A percentile compares a stretch with the other conserved stretches of the same genome.
phyloP scores from a whole-genome alignment of 2,113 vertebrate genomes.

The Ovibos moschatus region DNA sequence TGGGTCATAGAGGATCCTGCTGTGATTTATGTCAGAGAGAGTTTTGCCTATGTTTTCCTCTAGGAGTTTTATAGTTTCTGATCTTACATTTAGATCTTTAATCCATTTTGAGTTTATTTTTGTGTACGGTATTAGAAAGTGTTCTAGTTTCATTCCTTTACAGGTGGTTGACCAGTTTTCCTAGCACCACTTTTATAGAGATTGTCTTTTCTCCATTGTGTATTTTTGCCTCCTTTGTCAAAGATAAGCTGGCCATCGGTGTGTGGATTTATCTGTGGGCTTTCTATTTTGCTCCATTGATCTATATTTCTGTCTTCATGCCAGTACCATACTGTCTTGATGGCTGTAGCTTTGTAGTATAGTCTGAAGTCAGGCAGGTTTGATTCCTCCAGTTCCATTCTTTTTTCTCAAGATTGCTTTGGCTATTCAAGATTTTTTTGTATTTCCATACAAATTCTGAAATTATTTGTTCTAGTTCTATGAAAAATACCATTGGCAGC shows the following conservation, averaged over 20 bases:
- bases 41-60: neutral
- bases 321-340: neutral
- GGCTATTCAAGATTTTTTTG: neutral
- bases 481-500: fast-evolving
- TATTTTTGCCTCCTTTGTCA: neutral
- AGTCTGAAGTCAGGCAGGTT: neutral
- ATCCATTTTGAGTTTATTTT: neutral
- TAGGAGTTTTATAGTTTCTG: neutral
- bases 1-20: neutral
- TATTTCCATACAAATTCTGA: neutral
- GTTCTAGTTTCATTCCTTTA: neutral
- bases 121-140: neutral
- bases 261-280: neutral
- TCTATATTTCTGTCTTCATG: neutral
- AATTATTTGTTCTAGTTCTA: neutral
- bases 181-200: neutral
- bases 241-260: neutral
- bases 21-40: neutral
- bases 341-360: neutral
- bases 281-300: neutral
- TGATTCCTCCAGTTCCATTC: neutral
- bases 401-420: neutral
- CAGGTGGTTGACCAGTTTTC: neutral
- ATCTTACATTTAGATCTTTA: neutral
- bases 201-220: neutral